Evolutionary conservation across 2,113 vertebrate species (phyloP), one percentile per base, ranked within the genome.

Genomic region (Myanophis thanlyinensis): DNA sequence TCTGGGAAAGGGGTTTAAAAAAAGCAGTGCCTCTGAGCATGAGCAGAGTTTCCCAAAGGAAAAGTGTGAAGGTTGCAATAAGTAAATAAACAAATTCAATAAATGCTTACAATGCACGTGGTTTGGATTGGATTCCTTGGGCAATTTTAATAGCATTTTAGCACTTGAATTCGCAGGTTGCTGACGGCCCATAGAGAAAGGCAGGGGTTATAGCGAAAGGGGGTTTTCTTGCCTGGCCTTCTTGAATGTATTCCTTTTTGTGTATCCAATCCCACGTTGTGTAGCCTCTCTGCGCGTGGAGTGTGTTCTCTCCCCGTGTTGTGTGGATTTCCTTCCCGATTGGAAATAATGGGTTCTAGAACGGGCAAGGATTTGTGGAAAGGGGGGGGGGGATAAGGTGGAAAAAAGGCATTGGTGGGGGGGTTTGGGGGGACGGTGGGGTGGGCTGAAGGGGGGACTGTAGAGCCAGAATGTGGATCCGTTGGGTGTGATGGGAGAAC

Each of bases 271-370:
- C 35, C 7, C 67, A 40, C 1, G 6, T 73, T 40, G n/a, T 40
- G 15, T n/a, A n/a, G 67, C n/a, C n/a, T n/a, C 15, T 40, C 35
- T 80, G n/a, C 6, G 1, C 9, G 18, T 73, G 18, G 13, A 35
- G n/a, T 1, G 12, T 15, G 5, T 20, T 73, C 1, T n/a, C n/a
- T n/a, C 15, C 15, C n/a, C 15, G 4, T 1, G 0, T 80, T 20
- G 2, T 35, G n/a, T 80, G 67, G 67, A 3, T 73, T 73, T 40
- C n/a, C 15, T 73, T 35, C 67, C 67, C 30, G 6, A 1, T 35
- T 20, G 67, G n/a, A 40, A 35, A 80, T 20, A 40, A 67, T n/a
- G n/a, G n/a, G 15, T 20, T 73, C n/a, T 40, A 7, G 20, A 18
- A 35, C 6, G 15, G 2, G n/a, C 15, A 40, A 40, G 67, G 15